Evolutionary conservation across 1,140 invertebrate genomes (phyloP).

Genomic region (Eumaeus atala): DNA sequence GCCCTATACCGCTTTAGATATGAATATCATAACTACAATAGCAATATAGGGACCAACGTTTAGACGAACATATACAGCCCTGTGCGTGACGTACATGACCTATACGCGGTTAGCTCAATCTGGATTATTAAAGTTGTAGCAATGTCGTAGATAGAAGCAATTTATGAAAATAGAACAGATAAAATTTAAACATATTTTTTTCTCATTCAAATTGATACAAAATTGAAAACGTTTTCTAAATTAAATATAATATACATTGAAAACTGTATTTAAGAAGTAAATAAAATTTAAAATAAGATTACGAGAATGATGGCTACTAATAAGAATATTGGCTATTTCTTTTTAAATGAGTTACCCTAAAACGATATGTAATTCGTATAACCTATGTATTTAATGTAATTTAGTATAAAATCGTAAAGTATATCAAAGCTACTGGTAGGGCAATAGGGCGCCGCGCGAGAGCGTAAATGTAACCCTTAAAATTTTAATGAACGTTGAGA

Average conservation of each 20-base stretch:
- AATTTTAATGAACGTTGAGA: conserved; percentile 32
- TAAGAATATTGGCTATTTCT: conserved; percentile 3
- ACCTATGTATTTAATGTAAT: background rate
- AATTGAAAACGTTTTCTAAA: too few relatives aligned
- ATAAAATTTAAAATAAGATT: conserved; percentile 2
- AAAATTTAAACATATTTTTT: conserved; percentile 3
- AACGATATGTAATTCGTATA: background rate
- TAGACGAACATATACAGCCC: conserved; percentile 70
- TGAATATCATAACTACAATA: conserved; percentile 56
- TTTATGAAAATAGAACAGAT: conserved; percentile 15
- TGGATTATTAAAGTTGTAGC: conserved; percentile 37
- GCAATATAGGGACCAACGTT: conserved; percentile 72
- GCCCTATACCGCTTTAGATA: conserved; percentile 31
- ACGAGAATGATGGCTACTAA: conserved; percentile 5
- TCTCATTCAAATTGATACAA: background rate
- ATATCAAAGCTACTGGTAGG: conserved; percentile 21
- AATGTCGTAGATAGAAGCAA: conserved; percentile 20
- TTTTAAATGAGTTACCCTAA: background rate
- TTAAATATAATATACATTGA: too few relatives aligned
- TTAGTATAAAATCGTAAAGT: conserved; percentile 1
- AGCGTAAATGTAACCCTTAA: conserved; percentile 43
- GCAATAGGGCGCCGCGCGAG: conserved; percentile 52
- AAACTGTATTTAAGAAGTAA: too few relatives aligned
- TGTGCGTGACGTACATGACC: conserved; percentile 46
- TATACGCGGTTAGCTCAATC: conserved; percentile 50